phyloP scores from a whole-genome alignment of 1,140 invertebrate genomes.

The Phthorimaea operculella region DNA sequence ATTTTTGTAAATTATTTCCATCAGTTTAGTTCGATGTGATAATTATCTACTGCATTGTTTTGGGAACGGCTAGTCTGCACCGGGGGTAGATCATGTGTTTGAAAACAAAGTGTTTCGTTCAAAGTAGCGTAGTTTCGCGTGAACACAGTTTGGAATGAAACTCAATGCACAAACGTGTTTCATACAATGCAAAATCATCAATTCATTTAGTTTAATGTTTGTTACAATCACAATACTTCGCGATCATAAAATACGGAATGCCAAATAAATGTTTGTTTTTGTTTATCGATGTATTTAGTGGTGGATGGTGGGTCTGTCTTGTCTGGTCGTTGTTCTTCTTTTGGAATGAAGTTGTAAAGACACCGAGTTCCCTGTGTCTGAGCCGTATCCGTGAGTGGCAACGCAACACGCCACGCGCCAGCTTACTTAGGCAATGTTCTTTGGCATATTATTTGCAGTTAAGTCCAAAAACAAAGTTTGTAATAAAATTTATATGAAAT shows the following conservation, averaged over 20 bases:
- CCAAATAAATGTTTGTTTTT: neutral
- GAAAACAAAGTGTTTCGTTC: neutral
- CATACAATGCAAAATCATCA: neutral
- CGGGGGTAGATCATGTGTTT: neutral
- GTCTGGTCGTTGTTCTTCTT: too few relatives aligned
- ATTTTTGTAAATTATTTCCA: constrained; percentile 57
- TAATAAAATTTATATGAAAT: constrained; percentile 65
- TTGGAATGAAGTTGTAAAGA: too few relatives aligned
- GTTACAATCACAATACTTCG: neutral
- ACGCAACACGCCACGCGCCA: constrained; percentile 32
- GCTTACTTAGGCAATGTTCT: constrained; percentile 42
- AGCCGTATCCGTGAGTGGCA: constrained; percentile 39
- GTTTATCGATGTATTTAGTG: neutral
- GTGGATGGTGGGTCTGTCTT: neutral
- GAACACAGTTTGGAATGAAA: neutral
- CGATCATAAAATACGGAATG: neutral
- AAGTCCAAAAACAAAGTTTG: constrained; percentile 57
- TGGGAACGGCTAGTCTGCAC: constrained; percentile 31
- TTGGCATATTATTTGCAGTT: constrained; percentile 59
- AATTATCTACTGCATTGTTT: constrained; percentile 20
- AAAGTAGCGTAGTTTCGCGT: neutral
- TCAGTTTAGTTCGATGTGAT: constrained; percentile 27
- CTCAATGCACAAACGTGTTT: neutral
- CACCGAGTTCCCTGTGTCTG: neutral
- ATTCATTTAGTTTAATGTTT: neutral